Conservation (phyloP, 2,888 invertebrate genomes). For the Lamellibrachia columna region DNA sequence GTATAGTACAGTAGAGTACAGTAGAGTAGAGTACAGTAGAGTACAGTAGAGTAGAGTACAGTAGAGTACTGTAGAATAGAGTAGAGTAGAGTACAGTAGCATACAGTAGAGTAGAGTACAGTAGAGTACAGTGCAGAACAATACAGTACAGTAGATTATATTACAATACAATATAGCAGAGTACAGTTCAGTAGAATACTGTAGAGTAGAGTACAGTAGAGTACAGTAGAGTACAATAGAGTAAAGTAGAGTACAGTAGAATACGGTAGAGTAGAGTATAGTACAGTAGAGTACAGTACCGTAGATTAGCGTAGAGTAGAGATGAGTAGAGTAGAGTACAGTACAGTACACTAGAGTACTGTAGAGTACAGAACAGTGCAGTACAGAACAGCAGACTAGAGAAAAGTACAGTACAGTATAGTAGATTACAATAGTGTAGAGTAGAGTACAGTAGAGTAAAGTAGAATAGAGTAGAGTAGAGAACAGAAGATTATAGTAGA, state of each 20-base stretch:
- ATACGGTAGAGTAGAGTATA: constrained; percentile 27
- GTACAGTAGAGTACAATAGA: background rate
- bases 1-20: too few relatives aligned
- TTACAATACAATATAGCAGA: background rate
- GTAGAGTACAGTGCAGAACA: background rate
- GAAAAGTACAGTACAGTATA: too few relatives aligned
- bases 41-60: constrained; percentile 6
- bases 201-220: constrained; percentile 25
- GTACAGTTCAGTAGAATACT: constrained; percentile 22
- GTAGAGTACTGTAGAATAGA: background rate
- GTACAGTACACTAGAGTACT: too few relatives aligned
- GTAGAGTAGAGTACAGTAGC: too few relatives aligned
- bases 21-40: constrained; percentile 17
- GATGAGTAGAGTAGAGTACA: too few relatives aligned
- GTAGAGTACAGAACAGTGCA: too few relatives aligned
- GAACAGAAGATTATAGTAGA: too few relatives aligned
- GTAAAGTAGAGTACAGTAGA: constrained; percentile 27
- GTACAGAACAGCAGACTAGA: too few relatives aligned
- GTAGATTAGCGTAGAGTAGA: too few relatives aligned
- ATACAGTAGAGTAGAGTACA: background rate
- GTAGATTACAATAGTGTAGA: too few relatives aligned
- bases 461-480: too few relatives aligned
- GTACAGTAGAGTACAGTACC: constrained; percentile 31
- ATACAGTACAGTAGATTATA: background rate
- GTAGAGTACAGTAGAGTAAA: too few relatives aligned